These are phyloP conservation scores for Hexactinellida sp. DNA, from an alignment of 37 sponge, comb jelly and placozoan species.

Conservation along the genomic window DNA sequence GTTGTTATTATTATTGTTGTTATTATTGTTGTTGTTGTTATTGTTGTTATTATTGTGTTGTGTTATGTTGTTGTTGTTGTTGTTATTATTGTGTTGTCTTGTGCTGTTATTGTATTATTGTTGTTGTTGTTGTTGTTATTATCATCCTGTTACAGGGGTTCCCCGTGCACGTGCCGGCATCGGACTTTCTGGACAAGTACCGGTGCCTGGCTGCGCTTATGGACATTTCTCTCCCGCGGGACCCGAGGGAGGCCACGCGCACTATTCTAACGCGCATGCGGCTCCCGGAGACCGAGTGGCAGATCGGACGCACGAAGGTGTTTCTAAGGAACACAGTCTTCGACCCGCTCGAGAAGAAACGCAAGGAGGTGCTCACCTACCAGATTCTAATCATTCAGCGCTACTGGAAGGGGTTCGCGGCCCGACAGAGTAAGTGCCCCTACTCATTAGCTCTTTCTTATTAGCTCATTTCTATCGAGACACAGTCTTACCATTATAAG, in stretches of 20 bases:
- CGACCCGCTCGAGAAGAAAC: conserved; percentile 73
- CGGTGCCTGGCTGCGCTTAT: conserved; percentile 66
- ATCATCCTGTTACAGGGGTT: conserved; percentile 41
- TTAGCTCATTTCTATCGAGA: neutral
- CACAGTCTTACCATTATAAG: too few species aligned
- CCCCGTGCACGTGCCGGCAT: conserved; percentile 78
- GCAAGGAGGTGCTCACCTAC: conserved; percentile 39
- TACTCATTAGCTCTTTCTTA: neutral
- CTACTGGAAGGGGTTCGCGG: conserved; percentile 50
- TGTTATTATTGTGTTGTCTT: neutral
- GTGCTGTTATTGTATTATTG: neutral
- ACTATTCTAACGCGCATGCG: conserved; percentile 46
- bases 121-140: neutral
- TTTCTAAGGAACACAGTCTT: conserved; percentile 80
- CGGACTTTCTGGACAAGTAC: conserved; percentile 71
- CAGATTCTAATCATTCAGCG: conserved; percentile 70
- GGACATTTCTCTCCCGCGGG: conserved; percentile 42
- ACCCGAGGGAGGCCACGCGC: conserved; percentile 53
- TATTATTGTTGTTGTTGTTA: neutral
- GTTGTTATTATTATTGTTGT: too few species aligned
- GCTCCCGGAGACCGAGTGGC: conserved; percentile 87
- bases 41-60: too few species aligned
- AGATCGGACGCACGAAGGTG: conserved; percentile 77
- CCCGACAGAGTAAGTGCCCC: conserved; percentile 22
- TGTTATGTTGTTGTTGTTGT: too few species aligned